Evolutionary conservation across 1,140 invertebrate genomes (phyloP).

Genomic region (Drosophila ironensis): DNA sequence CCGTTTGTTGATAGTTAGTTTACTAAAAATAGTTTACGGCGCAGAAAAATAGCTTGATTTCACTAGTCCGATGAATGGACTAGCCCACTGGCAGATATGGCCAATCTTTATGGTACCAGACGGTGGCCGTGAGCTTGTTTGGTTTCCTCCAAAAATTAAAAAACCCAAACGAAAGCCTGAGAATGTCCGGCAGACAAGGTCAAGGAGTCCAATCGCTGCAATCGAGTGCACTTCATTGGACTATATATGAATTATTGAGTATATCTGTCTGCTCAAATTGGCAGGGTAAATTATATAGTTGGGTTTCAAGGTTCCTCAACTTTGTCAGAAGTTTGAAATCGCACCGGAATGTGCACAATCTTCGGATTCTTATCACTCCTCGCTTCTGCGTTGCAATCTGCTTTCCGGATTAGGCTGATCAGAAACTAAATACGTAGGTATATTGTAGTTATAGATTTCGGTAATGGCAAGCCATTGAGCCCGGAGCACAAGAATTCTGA

Average conservation of each 20-base stretch:
- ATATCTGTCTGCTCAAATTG: background rate
- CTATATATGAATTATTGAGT: background rate
- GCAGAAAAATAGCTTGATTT: constrained; percentile 29
- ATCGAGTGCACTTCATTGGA: background rate
- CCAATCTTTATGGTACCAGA: constrained; percentile 33
- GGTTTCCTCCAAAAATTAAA: background rate
- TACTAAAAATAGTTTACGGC: constrained; percentile 43
- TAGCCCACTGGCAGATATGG: background rate
- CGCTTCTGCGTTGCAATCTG: background rate
- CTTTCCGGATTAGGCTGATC: background rate
- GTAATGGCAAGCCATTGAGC: too few relatives aligned
- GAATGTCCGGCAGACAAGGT: constrained; percentile 16
- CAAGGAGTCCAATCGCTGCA: constrained; percentile 2
- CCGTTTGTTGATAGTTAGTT: constrained; percentile 1
- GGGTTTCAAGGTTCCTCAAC: background rate
- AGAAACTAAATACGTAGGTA: too few relatives aligned
- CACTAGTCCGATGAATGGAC: constrained; percentile 20
- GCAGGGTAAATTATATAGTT: background rate
- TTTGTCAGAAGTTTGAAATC: background rate
- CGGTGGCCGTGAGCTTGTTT: constrained; percentile 19
- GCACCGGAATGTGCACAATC: background rate
- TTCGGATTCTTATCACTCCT: background rate
- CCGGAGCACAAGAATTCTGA: too few relatives aligned
- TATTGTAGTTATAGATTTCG: too few relatives aligned
- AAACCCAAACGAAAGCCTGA: background rate